Conservation (phyloP, 1,140 invertebrate species). For the Drosophila insularis region DNA sequence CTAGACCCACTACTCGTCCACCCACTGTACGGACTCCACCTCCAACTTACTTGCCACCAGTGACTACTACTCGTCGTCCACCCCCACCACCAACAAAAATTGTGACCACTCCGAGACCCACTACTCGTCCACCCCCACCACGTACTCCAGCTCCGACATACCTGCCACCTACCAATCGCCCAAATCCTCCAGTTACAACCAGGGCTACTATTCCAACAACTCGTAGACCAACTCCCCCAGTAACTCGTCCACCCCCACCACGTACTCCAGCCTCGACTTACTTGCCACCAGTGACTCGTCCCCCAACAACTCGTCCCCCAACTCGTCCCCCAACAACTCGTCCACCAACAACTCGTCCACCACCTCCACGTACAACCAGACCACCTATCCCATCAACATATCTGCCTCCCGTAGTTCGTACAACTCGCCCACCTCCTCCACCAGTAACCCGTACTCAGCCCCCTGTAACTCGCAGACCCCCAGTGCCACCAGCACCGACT, state of each 20-base stretch:
- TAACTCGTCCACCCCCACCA: conserved; percentile 42
- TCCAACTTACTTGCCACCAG: conserved; percentile 59
- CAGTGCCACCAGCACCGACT: conserved; percentile 57
- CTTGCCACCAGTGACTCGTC: conserved; percentile 34
- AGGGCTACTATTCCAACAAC: conserved; percentile 37
- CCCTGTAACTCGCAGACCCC: conserved; percentile 41
- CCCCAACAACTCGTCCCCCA: conserved; percentile 33
- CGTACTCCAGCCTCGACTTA: conserved; percentile 24
- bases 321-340: conserved; percentile 23
- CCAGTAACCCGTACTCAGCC: conserved; percentile 38
- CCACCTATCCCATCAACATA: conserved; percentile 26
- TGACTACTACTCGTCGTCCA: conserved; percentile 36
- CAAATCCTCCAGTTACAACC: conserved; percentile 33
- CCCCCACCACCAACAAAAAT: not conserved
- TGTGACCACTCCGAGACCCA: conserved; percentile 35
- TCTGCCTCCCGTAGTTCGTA: conserved; percentile 20
- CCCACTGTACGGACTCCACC: conserved; percentile 35
- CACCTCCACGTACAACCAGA: conserved; percentile 31
- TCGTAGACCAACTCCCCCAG: conserved; percentile 29
- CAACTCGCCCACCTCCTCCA: conserved; percentile 34
- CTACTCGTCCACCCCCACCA: conserved; percentile 42
- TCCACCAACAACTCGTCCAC: conserved; percentile 38
- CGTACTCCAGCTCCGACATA: conserved; percentile 26
- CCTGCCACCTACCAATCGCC: conserved; percentile 39
- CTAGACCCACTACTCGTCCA: not conserved